phyloP scores from a whole-genome alignment of 1,140 invertebrate species.

The Rhyacophila brunnea region DNA sequence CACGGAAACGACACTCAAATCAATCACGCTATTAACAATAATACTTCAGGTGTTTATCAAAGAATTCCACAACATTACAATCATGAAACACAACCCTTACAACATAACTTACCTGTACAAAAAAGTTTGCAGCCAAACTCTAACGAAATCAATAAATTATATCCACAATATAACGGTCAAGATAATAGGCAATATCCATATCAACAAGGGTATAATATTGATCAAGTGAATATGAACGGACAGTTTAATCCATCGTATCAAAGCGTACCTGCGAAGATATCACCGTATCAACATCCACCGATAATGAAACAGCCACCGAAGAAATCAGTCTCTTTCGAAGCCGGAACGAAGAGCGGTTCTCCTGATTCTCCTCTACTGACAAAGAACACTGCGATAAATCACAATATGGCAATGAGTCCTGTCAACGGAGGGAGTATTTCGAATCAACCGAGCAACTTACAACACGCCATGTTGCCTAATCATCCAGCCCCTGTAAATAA shows the following conservation, averaged over 20 bases:
- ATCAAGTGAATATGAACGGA: slow-evolving; percentile 13
- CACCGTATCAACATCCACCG: slow-evolving; percentile 56
- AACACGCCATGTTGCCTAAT: too few species aligned
- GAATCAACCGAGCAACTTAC: too few species aligned
- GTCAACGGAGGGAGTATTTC: too few species aligned
- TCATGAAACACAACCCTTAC: slow-evolving; percentile 5
- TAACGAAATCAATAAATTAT: slow-evolving; percentile 23
- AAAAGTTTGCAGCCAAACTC: slow-evolving; percentile 19
- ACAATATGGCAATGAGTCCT: too few species aligned
- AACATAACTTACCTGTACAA: slow-evolving; percentile 21
- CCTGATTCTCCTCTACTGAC: slow-evolving; percentile 55
- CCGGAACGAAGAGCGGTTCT: slow-evolving; percentile 61
- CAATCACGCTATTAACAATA: slow-evolving; percentile 14
- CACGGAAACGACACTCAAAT: slow-evolving; percentile 14
- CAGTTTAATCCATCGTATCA: slow-evolving; percentile 34
- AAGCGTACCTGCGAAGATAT: slow-evolving; percentile 24
- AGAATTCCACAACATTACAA: slow-evolving; percentile 27
- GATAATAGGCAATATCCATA: slow-evolving; percentile 26
- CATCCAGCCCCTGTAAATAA: too few species aligned
- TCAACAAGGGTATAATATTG: slow-evolving; percentile 24
- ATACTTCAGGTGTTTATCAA: slow-evolving; percentile 20
- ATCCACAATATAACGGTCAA: slow-evolving; percentile 34
- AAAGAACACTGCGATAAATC: slow-evolving; percentile 17
- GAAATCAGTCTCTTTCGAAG: slow-evolving; percentile 67
- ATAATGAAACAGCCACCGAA: slow-evolving; percentile 57